Evolutionary conservation across 2,113 vertebrate species (phyloP), one percentile per base, ranked within the genome.

Genomic region (Centrocercus urophasianus): DNA sequence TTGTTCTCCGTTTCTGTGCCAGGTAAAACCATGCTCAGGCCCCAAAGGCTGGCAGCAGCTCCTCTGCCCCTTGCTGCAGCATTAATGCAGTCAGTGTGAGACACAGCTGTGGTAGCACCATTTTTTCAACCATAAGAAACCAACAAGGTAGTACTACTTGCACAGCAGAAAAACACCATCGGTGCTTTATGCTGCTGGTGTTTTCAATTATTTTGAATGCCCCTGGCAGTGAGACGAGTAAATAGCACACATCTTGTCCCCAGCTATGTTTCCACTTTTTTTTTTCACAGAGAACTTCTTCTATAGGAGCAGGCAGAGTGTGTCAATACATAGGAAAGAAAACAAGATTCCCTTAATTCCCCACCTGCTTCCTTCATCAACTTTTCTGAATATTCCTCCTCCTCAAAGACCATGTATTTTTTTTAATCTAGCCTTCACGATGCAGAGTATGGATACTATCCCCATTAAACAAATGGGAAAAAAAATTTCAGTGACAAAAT

Each of bases 61-160:
- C 10, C 30, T 32, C 54, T 16, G 14, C 2, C 21, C 22, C 9
- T 48, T 17, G 1, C 56, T 63, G 7, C 40, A 79, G 5, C 2
- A 15, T 47, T 57, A 70, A 32, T 4, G 5, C 13, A n/a, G 15
- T 7, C 38, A 28, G 11, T 3, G 73, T 8, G 38, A 87, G 18
- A 30, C 67, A 24, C 32, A 67, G 17, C 47, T 28, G 34, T 43
- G 25, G 8, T 5, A 80, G 6, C 32, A 21, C 3, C 0, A 0
- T 25, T 81, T 32, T 63, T 75, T 61, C 70, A 86, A 40, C 12
- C 10, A 1, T 7, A 60, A 86, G 8, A 84, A 83, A 72, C 10
- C 36, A 85, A 3, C 2, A 8, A 61, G 17, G 30, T 28, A 59
- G 10, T 19, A 47, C 9, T 63, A 45, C 4, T 30, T 10, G 10